These are phyloP conservation scores for Microhierax caerulescens DNA, from an alignment of 2,797 vertebrate genomes.

Conservation along the genomic window DNA sequence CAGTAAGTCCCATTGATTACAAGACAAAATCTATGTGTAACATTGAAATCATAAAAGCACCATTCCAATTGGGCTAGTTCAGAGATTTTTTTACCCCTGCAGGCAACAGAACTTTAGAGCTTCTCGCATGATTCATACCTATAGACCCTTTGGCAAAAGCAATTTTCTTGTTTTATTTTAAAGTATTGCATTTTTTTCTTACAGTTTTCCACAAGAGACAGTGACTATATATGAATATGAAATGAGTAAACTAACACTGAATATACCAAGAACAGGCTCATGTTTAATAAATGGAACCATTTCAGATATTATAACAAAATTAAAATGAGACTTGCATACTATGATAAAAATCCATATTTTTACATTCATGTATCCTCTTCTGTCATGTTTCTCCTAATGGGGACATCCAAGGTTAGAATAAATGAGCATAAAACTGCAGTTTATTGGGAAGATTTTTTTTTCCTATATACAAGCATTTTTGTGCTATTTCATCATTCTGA, in stretches of 20 bases:
- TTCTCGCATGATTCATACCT: background rate
- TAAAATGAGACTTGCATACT: background rate
- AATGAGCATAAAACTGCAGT: background rate
- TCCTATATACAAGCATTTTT: background rate
- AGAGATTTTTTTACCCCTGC: background rate
- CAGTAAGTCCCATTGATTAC: background rate
- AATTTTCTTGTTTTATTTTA: background rate
- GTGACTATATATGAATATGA: background rate
- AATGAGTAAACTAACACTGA: background rate
- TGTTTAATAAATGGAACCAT: background rate
- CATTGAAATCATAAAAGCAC: background rate
- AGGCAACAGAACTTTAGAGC: background rate
- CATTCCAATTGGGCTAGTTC: background rate
- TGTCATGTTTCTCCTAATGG: background rate
- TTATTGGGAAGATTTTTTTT: background rate
- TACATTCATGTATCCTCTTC: background rate
- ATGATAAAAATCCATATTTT: background rate
- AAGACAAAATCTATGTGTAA: background rate
- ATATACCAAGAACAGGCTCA: background rate
- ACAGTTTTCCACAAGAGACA: background rate
- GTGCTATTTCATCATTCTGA: background rate
- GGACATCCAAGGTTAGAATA: background rate
- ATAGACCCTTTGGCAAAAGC: background rate
- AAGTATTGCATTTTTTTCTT: background rate
- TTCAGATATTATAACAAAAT: background rate